phyloP scores from a whole-genome alignment of 2,797 vertebrate species.

The Pseudochirops corinnae region DNA sequence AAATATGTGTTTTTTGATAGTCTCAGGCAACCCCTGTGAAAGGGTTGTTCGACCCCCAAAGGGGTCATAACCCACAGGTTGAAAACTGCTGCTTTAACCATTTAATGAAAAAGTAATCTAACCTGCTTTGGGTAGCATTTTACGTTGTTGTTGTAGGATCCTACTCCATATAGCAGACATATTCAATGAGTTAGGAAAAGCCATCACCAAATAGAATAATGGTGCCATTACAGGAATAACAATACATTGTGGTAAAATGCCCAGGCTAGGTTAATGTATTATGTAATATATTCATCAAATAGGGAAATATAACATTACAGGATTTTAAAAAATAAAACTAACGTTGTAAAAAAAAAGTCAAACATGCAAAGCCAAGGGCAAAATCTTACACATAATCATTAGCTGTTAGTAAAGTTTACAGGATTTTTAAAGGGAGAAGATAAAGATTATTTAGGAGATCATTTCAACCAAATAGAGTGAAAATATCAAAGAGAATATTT shows the following conservation, averaged over 20 bases:
- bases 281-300: not conserved
- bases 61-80: no score
- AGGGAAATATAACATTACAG: not conserved
- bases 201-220: not conserved
- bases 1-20: no score
- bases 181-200: not conserved
- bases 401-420: not conserved
- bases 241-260: not conserved
- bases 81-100: not conserved
- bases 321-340: slow-evolving; percentile 11
- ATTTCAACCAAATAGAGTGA: slow-evolving; percentile 48
- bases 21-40: no score
- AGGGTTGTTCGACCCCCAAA: no score
- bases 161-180: not conserved
- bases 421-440: slow-evolving; percentile 42
- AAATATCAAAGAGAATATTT: slow-evolving; percentile 74
- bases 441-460: slow-evolving; percentile 62
- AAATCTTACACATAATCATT: not conserved
- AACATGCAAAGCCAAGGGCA: not conserved
- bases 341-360: not conserved
- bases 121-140: not conserved
- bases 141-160: not conserved
- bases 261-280: not conserved
- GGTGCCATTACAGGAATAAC: not conserved
- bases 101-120: not conserved